Evolutionary conservation across 1,140 invertebrate species (phyloP), one percentile per base, ranked within the genome.

Genomic region (Drosophila santomea): DNA sequence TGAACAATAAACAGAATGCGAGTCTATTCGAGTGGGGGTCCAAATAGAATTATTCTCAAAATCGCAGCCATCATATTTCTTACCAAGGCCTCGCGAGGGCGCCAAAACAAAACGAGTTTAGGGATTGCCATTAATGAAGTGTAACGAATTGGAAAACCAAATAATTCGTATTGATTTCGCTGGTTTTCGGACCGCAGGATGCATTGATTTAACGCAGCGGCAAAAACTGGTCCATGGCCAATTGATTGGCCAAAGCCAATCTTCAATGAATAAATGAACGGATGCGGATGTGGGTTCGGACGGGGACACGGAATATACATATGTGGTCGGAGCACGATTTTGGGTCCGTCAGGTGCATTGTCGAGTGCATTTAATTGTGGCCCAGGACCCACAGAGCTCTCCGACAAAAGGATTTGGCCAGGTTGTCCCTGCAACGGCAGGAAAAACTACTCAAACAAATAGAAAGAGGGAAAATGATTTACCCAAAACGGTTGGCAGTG

Each of bases 131-230:
- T 84, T 89, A 89, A 89, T 83, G 69, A 80, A 83, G 77, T 84
- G 84, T 89, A 89, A 84, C 85, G 84, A 89, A 89, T 89, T 89
- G 84, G 84, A 84, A 88, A 89, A 89, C 84, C 84, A 89, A 89
- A 89, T 89, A 89, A 89, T 90, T 89, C 80, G 84, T 77, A 90
- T 89, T 89, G 84, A 89, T 89, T 89, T 89, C 63, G 69, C 58
- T 78, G 80, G 80, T 88, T 66, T 51, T 66, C 36, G 43, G 10
- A 79, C 84, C 84, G 76, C 84, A 84, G 72, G 54, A 10, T 69
- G 85, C 84, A 77, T 78, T 84, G 85, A 84, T 89, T 90, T 89
- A 77, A 59, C 66, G 54, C 73, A 48, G 4, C 14, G 68, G 71
- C 82, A 64, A 84, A 88, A 83, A 74, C 78, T 62, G 59, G 60